Evolutionary conservation across 2,888 invertebrate species (phyloP), one percentile per base, ranked within the genome.

Genomic region (Pinctada fucata): DNA sequence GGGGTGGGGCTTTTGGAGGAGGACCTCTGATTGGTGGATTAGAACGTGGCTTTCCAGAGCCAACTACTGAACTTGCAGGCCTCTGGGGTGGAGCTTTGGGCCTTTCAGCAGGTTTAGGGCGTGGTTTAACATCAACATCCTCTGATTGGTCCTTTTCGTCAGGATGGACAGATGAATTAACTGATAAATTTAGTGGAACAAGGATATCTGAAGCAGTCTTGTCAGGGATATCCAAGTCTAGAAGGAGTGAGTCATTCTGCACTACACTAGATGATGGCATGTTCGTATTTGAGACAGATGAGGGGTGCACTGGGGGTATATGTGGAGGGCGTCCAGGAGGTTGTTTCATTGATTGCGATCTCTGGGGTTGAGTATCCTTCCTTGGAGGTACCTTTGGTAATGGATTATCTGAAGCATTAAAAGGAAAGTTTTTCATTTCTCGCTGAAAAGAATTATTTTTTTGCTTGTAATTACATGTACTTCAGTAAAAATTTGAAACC

Each of bases 331-430:
- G 75, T 50, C 31, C n/a, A 16, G 70, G 67, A 10, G 52, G 10
- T 4, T 52, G 45, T 8, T 31, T 3, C 10, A 3, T 45, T 63
- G 63, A 47, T 51, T 68, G 68, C 16, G 58, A 4, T 10, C 51
- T 76, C 3, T n/a, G 2, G 16, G 45, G 6, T 3, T 70, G 63
- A 3, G 74, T 13, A 64, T 74, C 78, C 65, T 66, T 73, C 45
- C 73, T 66, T 45, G 51, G 64, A 65, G 79, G 79, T 4, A 76
- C 66, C 13, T 74, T 74, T 31, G 74, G 77, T 31, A 50, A 45
- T 8, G 67, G 51, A 49, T 13, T n/a, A n/a, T 65, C 31, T 5
- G 76, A 69, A 10, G 70, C 8, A 31, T 31, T 31, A 31, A 31
- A 31, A 31, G 31, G 31, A 31, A 31, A 31, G 31, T 31, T 31